Percentiles rank a stretch among this genome's conserved stretches.
Evolutionary conservation across 2,797 vertebrate genomes (phyloP).

Genomic region (Gorsachius magnificus): DNA sequence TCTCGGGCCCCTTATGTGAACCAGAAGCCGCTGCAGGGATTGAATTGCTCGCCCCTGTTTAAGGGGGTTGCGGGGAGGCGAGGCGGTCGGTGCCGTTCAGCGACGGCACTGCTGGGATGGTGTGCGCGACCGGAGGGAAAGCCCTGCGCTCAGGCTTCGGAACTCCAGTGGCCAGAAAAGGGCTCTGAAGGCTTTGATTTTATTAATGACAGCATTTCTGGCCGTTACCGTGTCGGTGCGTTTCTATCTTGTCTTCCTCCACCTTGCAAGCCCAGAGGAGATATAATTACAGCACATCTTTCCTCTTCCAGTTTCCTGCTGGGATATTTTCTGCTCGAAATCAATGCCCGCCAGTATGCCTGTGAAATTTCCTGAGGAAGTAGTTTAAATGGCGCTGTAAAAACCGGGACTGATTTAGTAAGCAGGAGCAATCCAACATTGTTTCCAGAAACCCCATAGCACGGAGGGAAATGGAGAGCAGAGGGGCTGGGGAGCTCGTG

Average conservation of each 20-base stretch:
- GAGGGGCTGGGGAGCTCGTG: background rate
- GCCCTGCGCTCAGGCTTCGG: background rate
- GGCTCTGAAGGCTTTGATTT: background rate
- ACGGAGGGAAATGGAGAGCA: background rate
- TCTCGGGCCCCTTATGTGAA: background rate
- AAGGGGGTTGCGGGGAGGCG: background rate
- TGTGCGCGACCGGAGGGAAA: rapidly evolving
- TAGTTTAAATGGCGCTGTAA: constrained; percentile 58
- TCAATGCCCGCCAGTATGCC: constrained; percentile 58
- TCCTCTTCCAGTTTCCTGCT: constrained; percentile 64
- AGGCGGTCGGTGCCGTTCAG: background rate
- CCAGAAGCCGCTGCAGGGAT: background rate
- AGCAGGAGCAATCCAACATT: constrained; percentile 18
- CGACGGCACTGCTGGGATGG: background rate
- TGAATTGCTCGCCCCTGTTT: background rate
- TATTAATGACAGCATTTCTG: constrained; percentile 25
- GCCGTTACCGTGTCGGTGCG: background rate
- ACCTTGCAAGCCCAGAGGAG: constrained; percentile 1
- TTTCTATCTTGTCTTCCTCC: background rate
- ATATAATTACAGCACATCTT: constrained; percentile 66
- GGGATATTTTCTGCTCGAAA: constrained; percentile 70
- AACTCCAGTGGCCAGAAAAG: background rate
- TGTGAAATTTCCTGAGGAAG: constrained; percentile 75
- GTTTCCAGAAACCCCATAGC: constrained; percentile 17
- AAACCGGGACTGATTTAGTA: constrained; percentile 52